Base-by-base conservation (phyloP, 2,113 vertebrate genomes). In the Epinephelus fuscoguttatus region DNA sequence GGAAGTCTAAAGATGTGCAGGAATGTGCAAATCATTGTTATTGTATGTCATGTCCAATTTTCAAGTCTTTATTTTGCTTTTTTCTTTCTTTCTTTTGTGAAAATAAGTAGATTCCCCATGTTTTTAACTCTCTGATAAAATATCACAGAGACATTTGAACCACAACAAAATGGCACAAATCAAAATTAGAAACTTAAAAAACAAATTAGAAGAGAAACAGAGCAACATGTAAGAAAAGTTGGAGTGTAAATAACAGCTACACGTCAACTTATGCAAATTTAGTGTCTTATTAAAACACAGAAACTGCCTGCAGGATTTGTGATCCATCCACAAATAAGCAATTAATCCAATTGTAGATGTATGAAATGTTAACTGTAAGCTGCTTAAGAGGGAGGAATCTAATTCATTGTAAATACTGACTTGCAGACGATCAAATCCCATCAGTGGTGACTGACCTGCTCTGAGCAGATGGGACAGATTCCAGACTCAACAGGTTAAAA, bases 321-420 rank as follows among this genome's bases (percentile, higher is more conserved):
- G 15, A 52, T 57, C 2, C 2, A 1, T 68, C 45, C 25, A 52
- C 7, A 45, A 78, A 81, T 42, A 42, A 55, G 11, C 62, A 13
- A 40, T 33, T 75, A 80, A 84, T 78, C 50, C 18, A 70, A 62
- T 69, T 86, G 23, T 55, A 63, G 3, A 45, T 69, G 63, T 59
- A 62, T 49, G 66, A 75, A 70, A 76, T 66, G 81, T 81, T 68
- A 53, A 75, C n/a, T 23, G 30, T 82, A 86, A 85, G 7, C 57
- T 61, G 18, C 56, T 75, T 79, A 61, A 30, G 37, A 9, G 57
- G 33, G 70, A 56, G 17, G 10, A 84, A 82, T 81, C 27, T 53
- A 62, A 85, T 86, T 76, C 64, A 78, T 79, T 74, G 47, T 69
- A 40, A 61, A 61, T 66, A 70, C 57, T 50, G 53, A 56, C 17